A percentile compares a stretch with the other conserved stretches of the same genome.
These are phyloP conservation scores for Meloidogyne exigua DNA, from an alignment of 1,140 invertebrate species.

Conservation along the genomic window DNA sequence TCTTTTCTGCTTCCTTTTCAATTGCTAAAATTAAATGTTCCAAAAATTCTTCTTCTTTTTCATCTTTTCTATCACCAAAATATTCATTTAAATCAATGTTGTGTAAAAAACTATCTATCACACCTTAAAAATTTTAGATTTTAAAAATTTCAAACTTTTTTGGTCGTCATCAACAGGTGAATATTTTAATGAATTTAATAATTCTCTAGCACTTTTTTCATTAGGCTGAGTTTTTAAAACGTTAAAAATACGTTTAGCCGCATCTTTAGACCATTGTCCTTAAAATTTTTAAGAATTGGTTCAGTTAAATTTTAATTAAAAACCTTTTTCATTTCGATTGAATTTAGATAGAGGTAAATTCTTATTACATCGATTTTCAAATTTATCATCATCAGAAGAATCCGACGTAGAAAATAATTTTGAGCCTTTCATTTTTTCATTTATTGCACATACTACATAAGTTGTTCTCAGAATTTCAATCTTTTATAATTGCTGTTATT, in stretches of 20 bases:
- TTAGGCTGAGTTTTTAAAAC: constrained; percentile 6
- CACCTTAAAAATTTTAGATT: constrained; percentile 4
- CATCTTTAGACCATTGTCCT: constrained; percentile 3
- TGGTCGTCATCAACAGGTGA: neutral
- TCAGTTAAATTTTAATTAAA: neutral
- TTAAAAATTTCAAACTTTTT: constrained; percentile 9
- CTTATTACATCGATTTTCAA: neutral
- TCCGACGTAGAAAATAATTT: neutral
- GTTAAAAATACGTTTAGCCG: constrained; percentile 8
- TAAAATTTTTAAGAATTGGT: neutral
- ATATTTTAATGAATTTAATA: neutral
- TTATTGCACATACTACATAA: too few species aligned
- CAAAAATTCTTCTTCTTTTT: constrained; percentile 41
- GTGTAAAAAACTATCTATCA: neutral
- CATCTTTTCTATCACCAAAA: neutral
- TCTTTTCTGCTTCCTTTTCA: constrained; percentile 26
- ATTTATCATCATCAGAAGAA: neutral
- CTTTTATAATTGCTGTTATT: too few species aligned
- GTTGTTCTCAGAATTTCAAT: too few species aligned
- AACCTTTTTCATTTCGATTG: neutral
- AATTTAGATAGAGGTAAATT: neutral
- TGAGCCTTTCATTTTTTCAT: neutral
- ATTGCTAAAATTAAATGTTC: constrained; percentile 27
- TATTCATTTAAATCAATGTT: neutral
- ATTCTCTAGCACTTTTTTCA: neutral